Evolutionary conservation across 2,888 invertebrate species (phyloP).

Genomic region (Drosophila pegasa): DNA sequence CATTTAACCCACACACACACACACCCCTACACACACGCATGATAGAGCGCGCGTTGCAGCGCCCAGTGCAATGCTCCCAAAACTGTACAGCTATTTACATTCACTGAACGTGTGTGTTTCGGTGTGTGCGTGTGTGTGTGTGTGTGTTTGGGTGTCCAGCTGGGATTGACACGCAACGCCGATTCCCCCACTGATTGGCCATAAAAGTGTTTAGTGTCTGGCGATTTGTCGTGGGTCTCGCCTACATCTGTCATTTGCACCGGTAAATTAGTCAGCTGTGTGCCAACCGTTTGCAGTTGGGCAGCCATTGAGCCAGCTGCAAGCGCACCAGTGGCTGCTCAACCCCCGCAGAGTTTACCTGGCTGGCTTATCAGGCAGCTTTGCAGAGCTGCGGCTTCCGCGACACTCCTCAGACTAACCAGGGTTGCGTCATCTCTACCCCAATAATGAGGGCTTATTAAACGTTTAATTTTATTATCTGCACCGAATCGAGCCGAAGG

Average conservation of each 20-base stretch:
- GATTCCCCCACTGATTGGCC: conserved; percentile 18
- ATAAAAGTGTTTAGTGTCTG: conserved; percentile 22
- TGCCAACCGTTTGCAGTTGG: conserved; percentile 15
- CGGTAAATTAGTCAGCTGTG: conserved; percentile 29
- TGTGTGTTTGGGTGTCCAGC: background rate
- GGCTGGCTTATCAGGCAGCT: conserved; percentile 22
- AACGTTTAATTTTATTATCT: conserved; percentile 5
- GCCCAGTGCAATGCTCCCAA: background rate
- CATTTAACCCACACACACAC: conserved; percentile 20
- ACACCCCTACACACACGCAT: background rate
- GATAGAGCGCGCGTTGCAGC: background rate
- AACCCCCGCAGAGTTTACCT: conserved; percentile 28
- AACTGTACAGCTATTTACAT: conserved; percentile 12
- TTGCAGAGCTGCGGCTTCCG: no score
- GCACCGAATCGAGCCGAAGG: background rate
- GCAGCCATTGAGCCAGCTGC: background rate
- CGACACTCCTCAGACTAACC: no score
- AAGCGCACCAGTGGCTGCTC: conserved; percentile 20
- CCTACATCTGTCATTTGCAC: conserved; percentile 8
- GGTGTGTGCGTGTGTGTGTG: background rate
- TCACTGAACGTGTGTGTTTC: background rate
- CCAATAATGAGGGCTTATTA: conserved; percentile 19
- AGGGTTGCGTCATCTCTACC: conserved; percentile 8
- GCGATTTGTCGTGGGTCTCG: conserved; percentile 34
- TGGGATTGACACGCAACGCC: conserved; percentile 17